Conservation (phyloP, 2,797 vertebrate species). For the Gobio occitaniae region DNA sequence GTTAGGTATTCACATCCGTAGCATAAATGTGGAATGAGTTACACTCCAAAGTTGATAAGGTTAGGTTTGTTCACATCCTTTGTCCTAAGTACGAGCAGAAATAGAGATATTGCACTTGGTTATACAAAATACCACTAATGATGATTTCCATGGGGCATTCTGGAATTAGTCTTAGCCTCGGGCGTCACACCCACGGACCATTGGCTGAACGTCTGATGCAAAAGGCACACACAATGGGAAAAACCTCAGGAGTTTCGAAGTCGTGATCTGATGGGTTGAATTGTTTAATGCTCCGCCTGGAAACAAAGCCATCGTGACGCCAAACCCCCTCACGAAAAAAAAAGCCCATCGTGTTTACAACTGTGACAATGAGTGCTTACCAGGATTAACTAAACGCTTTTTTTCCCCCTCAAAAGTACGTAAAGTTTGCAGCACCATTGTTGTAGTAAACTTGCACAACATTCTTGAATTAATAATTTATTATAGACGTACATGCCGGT, state of each 20-base stretch:
- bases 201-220: not conserved
- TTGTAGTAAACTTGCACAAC: not conserved
- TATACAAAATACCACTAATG: conserved; percentile 1
- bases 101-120: not conserved
- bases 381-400: not conserved
- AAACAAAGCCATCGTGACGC: not conserved
- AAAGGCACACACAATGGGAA: not conserved
- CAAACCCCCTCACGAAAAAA: not conserved
- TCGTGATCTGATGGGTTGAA: not conserved
- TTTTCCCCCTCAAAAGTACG: not conserved
- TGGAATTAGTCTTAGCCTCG: not conserved
- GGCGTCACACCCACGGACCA: not conserved
- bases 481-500: not conserved
- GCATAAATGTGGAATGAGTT: not conserved
- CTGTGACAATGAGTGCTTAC: not conserved
- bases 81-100: not conserved
- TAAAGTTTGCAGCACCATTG: not conserved
- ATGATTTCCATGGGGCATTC: not conserved
- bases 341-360: not conserved
- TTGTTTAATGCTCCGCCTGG: not conserved
- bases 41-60: not conserved
- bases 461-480: not conserved
- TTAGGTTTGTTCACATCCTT: not conserved
- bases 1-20: not conserved
- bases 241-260: not conserved